Conservation (phyloP, 2,797 vertebrate species). For the Eupleurogrammus muticus region DNA sequence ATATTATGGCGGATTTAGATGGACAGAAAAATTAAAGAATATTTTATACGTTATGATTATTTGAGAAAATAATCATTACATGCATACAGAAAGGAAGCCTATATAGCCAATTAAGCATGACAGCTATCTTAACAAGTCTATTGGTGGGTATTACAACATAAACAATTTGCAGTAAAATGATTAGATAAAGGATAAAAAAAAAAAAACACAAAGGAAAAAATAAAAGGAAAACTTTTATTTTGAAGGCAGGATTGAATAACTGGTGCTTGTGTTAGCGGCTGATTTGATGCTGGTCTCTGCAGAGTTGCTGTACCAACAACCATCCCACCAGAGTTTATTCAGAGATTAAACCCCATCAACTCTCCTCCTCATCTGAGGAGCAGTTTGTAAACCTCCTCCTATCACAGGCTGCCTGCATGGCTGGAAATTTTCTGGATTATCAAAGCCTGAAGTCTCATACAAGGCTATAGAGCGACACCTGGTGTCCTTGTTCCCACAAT, state of each 20-base stretch:
- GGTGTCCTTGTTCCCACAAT: background rate
- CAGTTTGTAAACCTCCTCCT: background rate
- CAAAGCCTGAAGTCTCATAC: background rate
- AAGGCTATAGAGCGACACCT: constrained; percentile 18
- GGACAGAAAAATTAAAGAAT: too few relatives aligned
- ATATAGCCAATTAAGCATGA: too few relatives aligned
- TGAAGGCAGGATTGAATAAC: constrained; percentile 3
- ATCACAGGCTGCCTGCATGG: background rate
- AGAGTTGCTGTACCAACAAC: constrained; percentile 23
- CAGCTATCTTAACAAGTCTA: background rate
- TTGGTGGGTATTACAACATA: background rate
- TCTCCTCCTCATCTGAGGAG: background rate
- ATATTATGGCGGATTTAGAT: too few relatives aligned
- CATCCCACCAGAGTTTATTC: constrained; percentile 21
- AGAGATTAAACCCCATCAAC: constrained; percentile 29
- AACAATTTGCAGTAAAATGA: too few relatives aligned
- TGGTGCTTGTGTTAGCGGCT: background rate
- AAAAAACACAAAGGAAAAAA: too few relatives aligned
- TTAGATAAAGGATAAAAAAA: too few relatives aligned
- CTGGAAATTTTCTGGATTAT: background rate
- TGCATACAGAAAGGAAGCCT: background rate
- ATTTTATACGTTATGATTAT: too few relatives aligned
- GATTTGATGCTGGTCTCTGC: background rate
- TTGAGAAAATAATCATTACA: too few relatives aligned
- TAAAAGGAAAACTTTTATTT: constrained; percentile 41